Evolutionary conservation across 2,113 vertebrate genomes (phyloP).

Genomic region (Butorides virescens): DNA sequence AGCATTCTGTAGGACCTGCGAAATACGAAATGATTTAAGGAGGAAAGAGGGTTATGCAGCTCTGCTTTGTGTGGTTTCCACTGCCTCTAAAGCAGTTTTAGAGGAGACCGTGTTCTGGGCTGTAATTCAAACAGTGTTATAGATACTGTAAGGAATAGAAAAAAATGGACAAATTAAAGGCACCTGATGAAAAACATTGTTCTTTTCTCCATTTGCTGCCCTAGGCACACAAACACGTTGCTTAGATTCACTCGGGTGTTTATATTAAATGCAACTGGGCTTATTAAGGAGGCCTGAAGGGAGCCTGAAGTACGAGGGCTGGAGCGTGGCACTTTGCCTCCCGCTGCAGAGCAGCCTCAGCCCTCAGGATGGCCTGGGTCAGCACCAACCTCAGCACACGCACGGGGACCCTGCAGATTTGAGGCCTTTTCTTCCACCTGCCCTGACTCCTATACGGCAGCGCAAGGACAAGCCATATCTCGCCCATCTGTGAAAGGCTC

Average conservation of each 20-base stretch:
- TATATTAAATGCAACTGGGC: neutral
- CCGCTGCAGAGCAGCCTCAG: neutral
- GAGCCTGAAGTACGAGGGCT: neutral
- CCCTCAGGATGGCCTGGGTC: neutral
- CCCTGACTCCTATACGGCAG: neutral
- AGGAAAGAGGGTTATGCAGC: neutral
- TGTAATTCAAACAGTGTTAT: constrained; percentile 26
- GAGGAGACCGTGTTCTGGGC: neutral
- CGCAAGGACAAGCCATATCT: neutral
- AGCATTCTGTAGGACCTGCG: constrained; percentile 17
- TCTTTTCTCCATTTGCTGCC: neutral
- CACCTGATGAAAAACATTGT: neutral
- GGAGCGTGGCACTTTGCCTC: neutral
- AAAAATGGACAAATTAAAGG: constrained; percentile 2
- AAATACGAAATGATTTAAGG: constrained; percentile 53
- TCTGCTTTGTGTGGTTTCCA: constrained; percentile 46
- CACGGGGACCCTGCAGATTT: neutral
- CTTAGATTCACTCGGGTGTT: neutral
- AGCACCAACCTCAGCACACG: neutral
- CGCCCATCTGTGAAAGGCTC: neutral
- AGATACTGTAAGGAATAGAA: neutral
- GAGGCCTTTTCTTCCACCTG: neutral
- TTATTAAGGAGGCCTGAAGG: neutral
- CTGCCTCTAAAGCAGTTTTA: constrained; percentile 15
- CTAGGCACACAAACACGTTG: neutral